These are phyloP conservation scores for Peromyscus aztecus DNA, from an alignment of 2,797 vertebrate species.

Conservation along the genomic window DNA sequence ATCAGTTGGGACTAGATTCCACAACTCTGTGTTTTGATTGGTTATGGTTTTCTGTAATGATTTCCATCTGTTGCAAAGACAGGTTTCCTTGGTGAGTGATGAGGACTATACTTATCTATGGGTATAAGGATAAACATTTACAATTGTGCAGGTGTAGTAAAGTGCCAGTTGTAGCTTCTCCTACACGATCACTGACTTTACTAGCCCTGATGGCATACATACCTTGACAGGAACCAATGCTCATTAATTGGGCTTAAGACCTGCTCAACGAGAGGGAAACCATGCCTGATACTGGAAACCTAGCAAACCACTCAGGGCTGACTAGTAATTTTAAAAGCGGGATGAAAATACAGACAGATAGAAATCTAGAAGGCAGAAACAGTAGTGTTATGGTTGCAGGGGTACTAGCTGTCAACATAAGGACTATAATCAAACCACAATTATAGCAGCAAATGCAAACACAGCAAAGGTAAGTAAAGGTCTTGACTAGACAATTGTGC, in stretches of 20 bases:
- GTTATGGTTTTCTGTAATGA: neutral
- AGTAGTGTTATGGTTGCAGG: neutral
- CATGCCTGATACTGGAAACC: neutral
- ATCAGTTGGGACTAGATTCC: neutral
- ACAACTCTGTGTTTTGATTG: neutral
- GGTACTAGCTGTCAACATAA: neutral
- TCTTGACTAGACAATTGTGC: neutral
- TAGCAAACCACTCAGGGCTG: neutral
- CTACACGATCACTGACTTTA: neutral
- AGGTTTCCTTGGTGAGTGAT: neutral
- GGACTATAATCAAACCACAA: neutral
- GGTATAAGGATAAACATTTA: neutral
- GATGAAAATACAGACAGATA: neutral
- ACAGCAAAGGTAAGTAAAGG: neutral
- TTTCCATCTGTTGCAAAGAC: neutral
- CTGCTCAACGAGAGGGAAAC: neutral
- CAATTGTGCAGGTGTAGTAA: no score
- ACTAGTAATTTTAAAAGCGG: neutral
- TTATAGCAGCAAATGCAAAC: neutral
- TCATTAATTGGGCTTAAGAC: neutral
- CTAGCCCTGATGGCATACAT: no score
- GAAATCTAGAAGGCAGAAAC: neutral
- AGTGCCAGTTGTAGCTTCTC: neutral
- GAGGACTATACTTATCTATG: neutral
- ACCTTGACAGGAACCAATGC: neutral